phyloP scores from a whole-genome alignment of 2,888 invertebrate species.

The Leptothorax acervorum region DNA sequence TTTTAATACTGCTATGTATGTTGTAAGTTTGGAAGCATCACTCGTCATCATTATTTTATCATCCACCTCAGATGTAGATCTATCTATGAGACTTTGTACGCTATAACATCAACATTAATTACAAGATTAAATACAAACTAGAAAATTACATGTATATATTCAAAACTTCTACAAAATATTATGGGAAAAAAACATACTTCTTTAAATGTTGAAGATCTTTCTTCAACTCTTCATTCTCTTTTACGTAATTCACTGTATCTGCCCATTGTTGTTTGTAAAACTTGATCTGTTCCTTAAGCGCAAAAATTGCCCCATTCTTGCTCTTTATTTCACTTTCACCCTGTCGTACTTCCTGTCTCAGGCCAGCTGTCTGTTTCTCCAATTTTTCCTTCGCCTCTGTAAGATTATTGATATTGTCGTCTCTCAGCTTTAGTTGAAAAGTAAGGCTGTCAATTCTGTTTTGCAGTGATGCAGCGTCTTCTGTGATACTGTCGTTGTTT shows the following conservation, averaged over 20 bases:
- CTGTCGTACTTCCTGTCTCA: constrained; percentile 76
- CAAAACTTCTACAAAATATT: not conserved
- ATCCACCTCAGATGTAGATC: constrained; percentile 88
- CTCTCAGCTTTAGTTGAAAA: constrained; percentile 81
- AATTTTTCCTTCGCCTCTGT: constrained; percentile 34
- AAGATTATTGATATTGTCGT: constrained; percentile 84
- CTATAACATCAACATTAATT: constrained; percentile 70
- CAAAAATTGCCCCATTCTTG: constrained; percentile 86
- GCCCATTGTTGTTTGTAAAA: constrained; percentile 85
- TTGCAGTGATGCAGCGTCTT: constrained; percentile 51
- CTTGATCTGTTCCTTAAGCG: constrained; percentile 87
- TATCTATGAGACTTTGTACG: constrained; percentile 88
- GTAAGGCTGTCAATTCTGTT: constrained; percentile 60
- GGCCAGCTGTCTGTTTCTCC: constrained; percentile 77
- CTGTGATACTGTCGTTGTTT: constrained; percentile 83
- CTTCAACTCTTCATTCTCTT: not conserved
- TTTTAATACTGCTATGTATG: constrained; percentile 69
- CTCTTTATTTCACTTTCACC: constrained; percentile 77
- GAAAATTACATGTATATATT: not conserved
- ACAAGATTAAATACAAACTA: constrained; percentile 64
- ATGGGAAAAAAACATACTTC: constrained; percentile 54
- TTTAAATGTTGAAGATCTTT: constrained; percentile 85
- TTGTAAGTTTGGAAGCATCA: constrained; percentile 87
- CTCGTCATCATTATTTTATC: constrained; percentile 88
- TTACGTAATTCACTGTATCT: constrained; percentile 86